Percentiles rank a stretch among this genome's conserved stretches.
Evolutionary conservation across 2,797 vertebrate genomes (phyloP).

Genomic region (Lepilemur septentrionalis): DNA sequence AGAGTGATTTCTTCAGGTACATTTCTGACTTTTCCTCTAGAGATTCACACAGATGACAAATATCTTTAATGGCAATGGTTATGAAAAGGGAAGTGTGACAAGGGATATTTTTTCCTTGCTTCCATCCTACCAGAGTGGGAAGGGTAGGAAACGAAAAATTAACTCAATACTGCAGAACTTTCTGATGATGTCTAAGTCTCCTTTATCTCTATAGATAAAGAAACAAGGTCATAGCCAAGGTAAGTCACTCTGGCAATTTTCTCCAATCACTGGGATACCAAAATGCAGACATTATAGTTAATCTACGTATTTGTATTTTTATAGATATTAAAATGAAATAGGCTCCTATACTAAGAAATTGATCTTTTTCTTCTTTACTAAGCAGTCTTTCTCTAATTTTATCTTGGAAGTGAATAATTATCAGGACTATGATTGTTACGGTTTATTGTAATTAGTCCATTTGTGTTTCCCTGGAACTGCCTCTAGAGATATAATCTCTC

Average conservation of each 20-base stretch:
- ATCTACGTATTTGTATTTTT: neutral
- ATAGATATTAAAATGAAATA: conserved; percentile 1
- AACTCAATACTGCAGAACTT: neutral
- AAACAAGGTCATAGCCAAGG: neutral
- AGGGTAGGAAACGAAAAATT: neutral
- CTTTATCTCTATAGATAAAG: neutral
- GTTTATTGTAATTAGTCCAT: neutral
- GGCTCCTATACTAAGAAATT: neutral
- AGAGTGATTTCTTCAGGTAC: neutral
- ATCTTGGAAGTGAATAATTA: neutral
- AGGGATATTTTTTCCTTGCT: neutral
- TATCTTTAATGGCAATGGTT: neutral
- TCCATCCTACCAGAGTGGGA: neutral
- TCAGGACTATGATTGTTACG: neutral
- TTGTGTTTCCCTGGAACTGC: neutral
- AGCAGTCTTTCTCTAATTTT: neutral
- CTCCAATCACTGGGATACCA: neutral
- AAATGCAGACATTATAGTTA: neutral
- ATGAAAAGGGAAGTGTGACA: neutral
- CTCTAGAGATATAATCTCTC: neutral
- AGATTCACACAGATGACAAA: conserved; percentile 12
- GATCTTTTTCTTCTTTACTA: neutral
- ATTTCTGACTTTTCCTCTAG: neutral
- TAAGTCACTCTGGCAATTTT: neutral
- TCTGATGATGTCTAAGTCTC: neutral